Base-by-base conservation (phyloP, 2,888 invertebrate species). In the Eledona agricola region DNA sequence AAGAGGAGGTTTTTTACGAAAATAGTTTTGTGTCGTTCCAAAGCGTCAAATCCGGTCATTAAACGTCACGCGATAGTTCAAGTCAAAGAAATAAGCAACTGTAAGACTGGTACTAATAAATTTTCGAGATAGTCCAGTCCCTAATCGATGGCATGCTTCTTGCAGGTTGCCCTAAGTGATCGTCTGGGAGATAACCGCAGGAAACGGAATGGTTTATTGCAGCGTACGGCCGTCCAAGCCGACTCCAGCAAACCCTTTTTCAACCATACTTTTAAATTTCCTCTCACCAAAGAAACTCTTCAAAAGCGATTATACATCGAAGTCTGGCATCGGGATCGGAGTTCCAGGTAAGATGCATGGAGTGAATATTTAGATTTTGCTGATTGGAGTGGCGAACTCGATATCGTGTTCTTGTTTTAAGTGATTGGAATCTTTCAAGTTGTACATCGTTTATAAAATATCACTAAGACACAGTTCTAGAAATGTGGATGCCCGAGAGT, bases 271-370 rank as follows among this genome's bases (percentile, higher is more conserved):
- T 83, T 92, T 68, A 83, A 83, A 64, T 82, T 91, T 61, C 85
- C 87, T 1, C 73, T 88, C 40, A 78, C 79, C 19, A 64, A 77
- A 15, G 82, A 84, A 66, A 77, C 79, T 25, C 78, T 82, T 34
- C 84, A 85, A 66, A 80, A 84, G 72, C 79, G 90, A 28, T 51
- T 75, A 9, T 68, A 70, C 47, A 80, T 93, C 63, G 90, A 92
- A 28, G 90, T 91, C 29, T 93, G 93, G 93, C 92, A 92, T 73
- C 80, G 93, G 61, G 90, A 92, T 77, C 85, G 90, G 63, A 85
- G 85, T 62, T 85, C 86, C 73, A 87, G 90, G 93, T 93, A 80
- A 82, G 80, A 76, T 26, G 22, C 29, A 10, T 20, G 35, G 10
- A 13, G 10, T 22, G 5, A 35, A 35, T 35, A 35, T 35, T 16